Base-by-base conservation (phyloP, 2,888 invertebrate genomes). In the Tetragonisca angustula region DNA sequence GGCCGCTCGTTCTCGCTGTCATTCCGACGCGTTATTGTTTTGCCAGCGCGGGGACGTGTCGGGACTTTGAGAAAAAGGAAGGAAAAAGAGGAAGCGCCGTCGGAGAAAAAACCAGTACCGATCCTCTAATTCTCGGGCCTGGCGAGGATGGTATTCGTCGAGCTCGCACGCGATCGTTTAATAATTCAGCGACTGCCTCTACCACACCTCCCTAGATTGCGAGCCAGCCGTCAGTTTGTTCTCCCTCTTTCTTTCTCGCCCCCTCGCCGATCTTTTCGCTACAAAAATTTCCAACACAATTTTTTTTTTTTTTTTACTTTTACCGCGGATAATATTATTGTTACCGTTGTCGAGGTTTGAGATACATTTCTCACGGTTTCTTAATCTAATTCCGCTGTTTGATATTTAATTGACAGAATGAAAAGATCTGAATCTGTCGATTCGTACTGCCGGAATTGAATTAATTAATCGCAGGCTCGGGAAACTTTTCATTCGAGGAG, bases 1-100 rank as follows among this genome's bases (percentile, higher is more conserved):
- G 68, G 65, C 72, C 73, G 76, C 74, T 85, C 88, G 81, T 83
- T 89, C 78, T 73, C 88, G 70, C 77, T 89, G 88, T 87, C 88
- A 79, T 87, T 81, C 81, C 70, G 77, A 68, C 78, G 79, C 79
- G 79, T 88, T 89, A 88, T 89, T 87, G 85, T 89, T 89, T 85
- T 72, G 78, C 62, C 78, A 61, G 68, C 27, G 21, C 67, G 67
- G 24, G 32, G 64, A 64, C 64, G 13, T 19, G 64, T 13, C 50
- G 76, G 77, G 72, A 81, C 83, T 17, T 19, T 9, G 21, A 17
- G 32, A 21, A 6, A 19, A 27, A 54, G 19, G 32, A 54, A 68
- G 61, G 64, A 65, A 17, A 24, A 61, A 3, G 24, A 6, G 19
- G 43, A 65, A 50, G 24, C 4, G 15, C 36, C 17, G 19, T 5